Base-by-base conservation (phyloP, 2,113 vertebrate genomes). In the Panthera leo region DNA sequence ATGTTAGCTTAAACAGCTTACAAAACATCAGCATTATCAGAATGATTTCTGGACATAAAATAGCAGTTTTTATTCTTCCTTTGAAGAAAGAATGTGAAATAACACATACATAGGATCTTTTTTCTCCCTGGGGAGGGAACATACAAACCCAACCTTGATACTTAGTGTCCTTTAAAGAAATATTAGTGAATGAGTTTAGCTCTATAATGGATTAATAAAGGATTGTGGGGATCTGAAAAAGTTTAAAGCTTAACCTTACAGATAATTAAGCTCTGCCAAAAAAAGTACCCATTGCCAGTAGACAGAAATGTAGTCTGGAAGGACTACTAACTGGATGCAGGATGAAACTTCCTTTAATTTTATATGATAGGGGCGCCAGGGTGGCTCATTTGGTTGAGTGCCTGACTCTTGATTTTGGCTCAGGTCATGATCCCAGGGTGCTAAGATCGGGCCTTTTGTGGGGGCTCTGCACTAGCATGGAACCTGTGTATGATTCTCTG, bases 11-110 rank as follows among this genome's bases (percentile, higher is more conserved):
- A 65, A 91, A 65, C 34, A 45, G 48, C 34, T 95, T 91, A 94
- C 7, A 70, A 85, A 94, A 78, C 83, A 48, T 31, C 80, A 21
- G 51, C 39, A 63, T 34, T 65, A 36, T 58, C 34, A n/a, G 39
- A 78, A 71, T 93, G 48, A 65, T 94, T 95, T 95, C 90, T 76
- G 42, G 45, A 92, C 34, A 61, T 15, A 67, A 85, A 71, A 70
- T 14, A 93, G 27, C 36, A 48, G 48, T 18, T 78, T 80, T 84
- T 87, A 71, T 36, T 18, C 3, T 86, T 86, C 27, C 42, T n/a
- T 83, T 75, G 29, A 79, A 78, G 48, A 78, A 83, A 31, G 61
- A 83, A 75, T 36, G 23, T 90, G 85, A 96, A 92, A 67, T 39
- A 92, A 71, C 31, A 75, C 16, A 19, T 39, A 45, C 2, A 31